These are phyloP conservation scores for Cephalopachus bancanus DNA, from an alignment of 2,797 vertebrate species.

Conservation along the genomic window DNA sequence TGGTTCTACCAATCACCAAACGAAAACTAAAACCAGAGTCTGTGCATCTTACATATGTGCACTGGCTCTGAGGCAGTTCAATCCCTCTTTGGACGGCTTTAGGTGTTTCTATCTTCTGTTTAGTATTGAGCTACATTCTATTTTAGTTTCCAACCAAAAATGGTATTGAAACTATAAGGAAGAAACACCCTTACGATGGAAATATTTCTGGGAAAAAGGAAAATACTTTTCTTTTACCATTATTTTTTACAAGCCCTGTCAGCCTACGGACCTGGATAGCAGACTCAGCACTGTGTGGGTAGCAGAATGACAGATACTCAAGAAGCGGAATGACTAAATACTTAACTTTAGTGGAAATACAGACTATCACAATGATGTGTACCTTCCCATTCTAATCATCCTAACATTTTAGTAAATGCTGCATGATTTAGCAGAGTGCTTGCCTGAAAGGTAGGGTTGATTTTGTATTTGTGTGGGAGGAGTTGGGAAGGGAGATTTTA, in stretches of 20 bases:
- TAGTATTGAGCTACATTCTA: background rate
- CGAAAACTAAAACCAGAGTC: background rate
- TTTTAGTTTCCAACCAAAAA: background rate
- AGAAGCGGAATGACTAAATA: background rate
- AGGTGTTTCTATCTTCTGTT: background rate
- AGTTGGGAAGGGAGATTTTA: no score
- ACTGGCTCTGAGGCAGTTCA: background rate
- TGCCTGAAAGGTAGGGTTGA: background rate
- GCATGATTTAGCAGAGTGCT: background rate
- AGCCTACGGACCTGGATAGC: background rate
- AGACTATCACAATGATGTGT: background rate
- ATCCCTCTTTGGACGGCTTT: background rate
- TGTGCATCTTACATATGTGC: background rate
- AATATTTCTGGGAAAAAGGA: background rate
- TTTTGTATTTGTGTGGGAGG: background rate
- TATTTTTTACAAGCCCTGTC: background rate
- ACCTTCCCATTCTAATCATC: background rate
- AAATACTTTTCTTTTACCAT: background rate
- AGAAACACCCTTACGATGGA: background rate
- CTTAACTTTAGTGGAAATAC: background rate
- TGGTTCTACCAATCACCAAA: background rate
- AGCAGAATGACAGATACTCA: background rate
- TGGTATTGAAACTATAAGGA: background rate
- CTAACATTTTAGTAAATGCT: background rate
- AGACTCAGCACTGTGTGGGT: background rate